phyloP scores from a whole-genome alignment of 1,140 invertebrate species.

The Ephestia elutella region DNA sequence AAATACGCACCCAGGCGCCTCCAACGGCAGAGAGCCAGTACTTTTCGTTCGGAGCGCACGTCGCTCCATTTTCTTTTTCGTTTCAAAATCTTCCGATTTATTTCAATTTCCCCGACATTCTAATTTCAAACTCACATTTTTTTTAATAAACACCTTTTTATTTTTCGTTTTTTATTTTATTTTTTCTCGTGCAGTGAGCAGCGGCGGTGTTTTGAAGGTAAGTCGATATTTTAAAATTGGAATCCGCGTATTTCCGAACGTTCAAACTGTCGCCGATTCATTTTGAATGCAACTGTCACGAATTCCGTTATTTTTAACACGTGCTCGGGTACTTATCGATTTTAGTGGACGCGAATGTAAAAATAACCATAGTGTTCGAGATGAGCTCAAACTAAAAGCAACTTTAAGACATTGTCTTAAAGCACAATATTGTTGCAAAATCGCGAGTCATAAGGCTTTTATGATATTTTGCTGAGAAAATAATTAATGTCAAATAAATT shows the following conservation, averaged over 20 bases:
- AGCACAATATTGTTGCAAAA: constrained; percentile 17
- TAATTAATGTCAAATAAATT: constrained; percentile 44
- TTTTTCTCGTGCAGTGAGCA: constrained; percentile 17
- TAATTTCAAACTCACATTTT: constrained; percentile 23
- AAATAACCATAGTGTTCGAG: constrained; percentile 38
- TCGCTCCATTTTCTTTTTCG: constrained; percentile 33
- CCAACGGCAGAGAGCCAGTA: constrained; percentile 57
- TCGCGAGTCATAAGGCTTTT: constrained; percentile 14
- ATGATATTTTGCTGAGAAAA: constrained; percentile 37
- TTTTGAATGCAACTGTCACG: not conserved
- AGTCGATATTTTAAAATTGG: constrained; percentile 13
- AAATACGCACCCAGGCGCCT: constrained; percentile 42
- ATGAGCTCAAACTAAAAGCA: constrained; percentile 14
- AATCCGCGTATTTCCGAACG: not conserved
- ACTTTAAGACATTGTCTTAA: constrained; percentile 29
- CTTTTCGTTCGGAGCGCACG: constrained; percentile 30
- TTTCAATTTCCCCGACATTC: constrained; percentile 19
- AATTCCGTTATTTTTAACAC: constrained; percentile 28
- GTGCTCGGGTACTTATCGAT: constrained; percentile 46
- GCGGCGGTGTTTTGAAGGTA: constrained; percentile 19
- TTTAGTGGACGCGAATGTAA: constrained; percentile 38
- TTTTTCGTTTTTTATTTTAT: constrained; percentile 22
- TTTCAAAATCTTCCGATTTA: constrained; percentile 37
- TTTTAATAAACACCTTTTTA: constrained; percentile 27
- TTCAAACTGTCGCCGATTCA: not conserved